Conservation (phyloP, 2,888 invertebrate species). For the Hermaeophaga mercurialis region DNA sequence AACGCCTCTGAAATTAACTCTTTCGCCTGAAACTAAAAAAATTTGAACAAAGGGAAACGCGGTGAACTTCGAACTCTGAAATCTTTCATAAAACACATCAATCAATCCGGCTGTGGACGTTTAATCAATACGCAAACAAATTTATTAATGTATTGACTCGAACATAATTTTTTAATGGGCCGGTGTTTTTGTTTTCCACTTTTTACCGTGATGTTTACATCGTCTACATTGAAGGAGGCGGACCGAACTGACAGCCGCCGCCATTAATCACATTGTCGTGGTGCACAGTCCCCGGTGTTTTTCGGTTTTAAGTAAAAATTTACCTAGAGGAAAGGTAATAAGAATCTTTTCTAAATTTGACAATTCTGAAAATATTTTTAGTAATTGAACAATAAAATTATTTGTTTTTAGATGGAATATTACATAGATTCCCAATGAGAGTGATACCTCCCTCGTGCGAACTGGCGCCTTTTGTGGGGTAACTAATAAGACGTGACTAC, state of each 20-base stretch:
- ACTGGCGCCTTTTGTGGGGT: too few species aligned
- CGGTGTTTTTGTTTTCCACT: conserved; percentile 23
- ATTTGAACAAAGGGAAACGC: conserved; percentile 6
- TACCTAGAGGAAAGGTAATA: too few species aligned
- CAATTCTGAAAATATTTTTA: too few species aligned
- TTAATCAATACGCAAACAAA: conserved; percentile 28
- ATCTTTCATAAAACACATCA: conserved; percentile 26
- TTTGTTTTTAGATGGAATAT: too few species aligned
- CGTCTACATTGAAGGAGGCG: conserved; percentile 21
- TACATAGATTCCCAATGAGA: too few species aligned
- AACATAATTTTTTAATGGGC: conserved; percentile 27
- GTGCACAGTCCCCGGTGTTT: background rate
- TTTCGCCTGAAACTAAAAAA: conserved; percentile 6
- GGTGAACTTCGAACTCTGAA: conserved; percentile 12
- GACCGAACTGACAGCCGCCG: conserved; percentile 13
- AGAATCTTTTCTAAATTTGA: too few species aligned
- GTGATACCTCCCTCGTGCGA: too few species aligned
- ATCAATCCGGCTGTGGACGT: conserved; percentile 24
- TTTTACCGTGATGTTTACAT: conserved; percentile 21
- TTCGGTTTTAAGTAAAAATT: too few species aligned
- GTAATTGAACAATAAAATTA: too few species aligned
- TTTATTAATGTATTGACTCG: conserved; percentile 28
- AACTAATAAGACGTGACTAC: too few species aligned
- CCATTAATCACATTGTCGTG: conserved; percentile 16
- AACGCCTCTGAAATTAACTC: conserved; percentile 7